phyloP scores from a whole-genome alignment of 1,140 invertebrate genomes.

The Patella vulgata region DNA sequence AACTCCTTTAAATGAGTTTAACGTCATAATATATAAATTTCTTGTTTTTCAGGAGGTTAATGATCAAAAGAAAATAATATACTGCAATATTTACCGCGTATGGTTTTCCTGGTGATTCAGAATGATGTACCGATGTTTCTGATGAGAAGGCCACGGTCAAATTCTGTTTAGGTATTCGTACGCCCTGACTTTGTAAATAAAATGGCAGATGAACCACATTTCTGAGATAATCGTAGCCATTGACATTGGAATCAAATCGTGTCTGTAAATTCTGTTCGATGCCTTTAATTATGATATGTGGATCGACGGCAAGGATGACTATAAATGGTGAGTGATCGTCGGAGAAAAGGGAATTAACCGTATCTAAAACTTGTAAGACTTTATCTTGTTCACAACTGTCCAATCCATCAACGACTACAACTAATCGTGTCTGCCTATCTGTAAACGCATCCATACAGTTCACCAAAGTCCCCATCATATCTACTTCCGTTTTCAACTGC shows the following conservation, averaged over 20 bases:
- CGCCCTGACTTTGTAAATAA: slow-evolving; percentile 95
- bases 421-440: slow-evolving; percentile 88
- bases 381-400: slow-evolving; percentile 98
- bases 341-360: slow-evolving; percentile 93
- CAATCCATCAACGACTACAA: slow-evolving; percentile 95
- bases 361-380: slow-evolving; percentile 85
- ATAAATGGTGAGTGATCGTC: slow-evolving; percentile 92
- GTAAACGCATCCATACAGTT: slow-evolving; percentile 89
- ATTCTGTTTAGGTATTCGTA: slow-evolving; percentile 68
- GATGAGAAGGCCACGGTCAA: slow-evolving; percentile 27
- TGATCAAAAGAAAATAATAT: not conserved
- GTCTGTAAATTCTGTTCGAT: slow-evolving; percentile 89
- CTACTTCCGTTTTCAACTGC: slow-evolving; percentile 60
- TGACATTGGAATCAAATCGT: slow-evolving; percentile 75
- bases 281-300: slow-evolving; percentile 96
- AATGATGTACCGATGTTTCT: slow-evolving; percentile 10
- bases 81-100: slow-evolving; percentile 21
- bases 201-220: slow-evolving; percentile 98
- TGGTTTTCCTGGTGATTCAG: slow-evolving; percentile 20
- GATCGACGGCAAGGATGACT: slow-evolving; percentile 93
- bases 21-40: too few species aligned
- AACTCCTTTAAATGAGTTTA: too few species aligned
- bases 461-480: slow-evolving; percentile 57
- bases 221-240: slow-evolving; percentile 90
- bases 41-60: too few species aligned